Conservation (phyloP, 2,888 invertebrate species). For the Parnassius mnemosyne region DNA sequence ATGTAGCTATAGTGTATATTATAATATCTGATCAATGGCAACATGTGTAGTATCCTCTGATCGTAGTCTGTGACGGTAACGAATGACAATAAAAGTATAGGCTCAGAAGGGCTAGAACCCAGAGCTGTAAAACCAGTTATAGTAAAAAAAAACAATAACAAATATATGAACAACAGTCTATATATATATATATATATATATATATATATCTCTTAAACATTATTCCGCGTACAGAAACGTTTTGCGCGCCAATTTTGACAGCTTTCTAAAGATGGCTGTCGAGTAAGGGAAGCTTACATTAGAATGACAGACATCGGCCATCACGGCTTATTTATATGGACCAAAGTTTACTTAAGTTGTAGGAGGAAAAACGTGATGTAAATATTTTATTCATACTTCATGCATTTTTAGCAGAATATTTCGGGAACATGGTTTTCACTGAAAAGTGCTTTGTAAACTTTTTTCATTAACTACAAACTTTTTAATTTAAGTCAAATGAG, state of each 20-base stretch:
- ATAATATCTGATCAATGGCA: no score
- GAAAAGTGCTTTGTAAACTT: background rate
- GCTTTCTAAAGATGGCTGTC: slow-evolving; percentile 44
- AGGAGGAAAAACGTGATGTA: slow-evolving; percentile 37
- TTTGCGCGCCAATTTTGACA: slow-evolving; percentile 29
- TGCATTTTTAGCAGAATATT: slow-evolving; percentile 16
- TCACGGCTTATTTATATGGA: slow-evolving; percentile 54
- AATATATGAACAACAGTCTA: no score
- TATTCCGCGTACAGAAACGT: slow-evolving; percentile 34
- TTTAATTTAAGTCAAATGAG: no score
- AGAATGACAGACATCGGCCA: slow-evolving; percentile 41
- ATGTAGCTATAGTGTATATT: no score
- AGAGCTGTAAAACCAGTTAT: no score
- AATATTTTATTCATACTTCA: slow-evolving; percentile 33
- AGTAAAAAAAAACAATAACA: no score
- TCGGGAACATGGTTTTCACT: slow-evolving; percentile 15
- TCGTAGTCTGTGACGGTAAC: no score
- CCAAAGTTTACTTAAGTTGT: slow-evolving; percentile 51
- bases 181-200: no score
- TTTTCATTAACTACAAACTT: no score
- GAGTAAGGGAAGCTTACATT: slow-evolving; percentile 26
- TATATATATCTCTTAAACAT: slow-evolving; percentile 72
- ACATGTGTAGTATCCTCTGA: no score
- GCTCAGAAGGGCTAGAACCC: no score
- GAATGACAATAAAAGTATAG: no score